Conservation (phyloP, 37 sponge, comb jelly and placozoan species). For the Cladorhizidae sp. region DNA sequence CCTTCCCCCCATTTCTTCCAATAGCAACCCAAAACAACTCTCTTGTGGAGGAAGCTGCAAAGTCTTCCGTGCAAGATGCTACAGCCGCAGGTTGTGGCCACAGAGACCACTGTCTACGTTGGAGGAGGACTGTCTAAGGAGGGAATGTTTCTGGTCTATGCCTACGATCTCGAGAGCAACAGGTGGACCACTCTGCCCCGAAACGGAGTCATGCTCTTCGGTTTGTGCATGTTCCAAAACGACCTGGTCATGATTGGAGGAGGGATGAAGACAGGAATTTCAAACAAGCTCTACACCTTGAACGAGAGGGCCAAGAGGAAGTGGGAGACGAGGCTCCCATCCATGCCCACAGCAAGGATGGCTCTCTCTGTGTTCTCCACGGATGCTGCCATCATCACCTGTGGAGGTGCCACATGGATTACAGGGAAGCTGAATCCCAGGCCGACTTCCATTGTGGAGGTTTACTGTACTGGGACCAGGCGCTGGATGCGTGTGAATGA, state of each 20-base stretch:
- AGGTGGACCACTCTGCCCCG: slow-evolving; percentile 3
- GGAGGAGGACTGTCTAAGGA: slow-evolving; percentile 17
- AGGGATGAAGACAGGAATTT: not conserved
- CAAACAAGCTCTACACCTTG: slow-evolving; percentile 3
- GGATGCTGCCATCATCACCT: not conserved
- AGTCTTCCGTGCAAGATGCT: not conserved
- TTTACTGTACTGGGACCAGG: not conserved
- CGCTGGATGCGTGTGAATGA: not conserved
- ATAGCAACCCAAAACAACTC: not conserved
- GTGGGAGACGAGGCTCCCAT: not conserved
- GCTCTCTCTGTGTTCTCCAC: not conserved
- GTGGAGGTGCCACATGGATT: slow-evolving; percentile 17
- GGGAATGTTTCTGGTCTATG: not conserved
- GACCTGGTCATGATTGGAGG: slow-evolving; percentile 13
- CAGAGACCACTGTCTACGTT: slow-evolving; percentile 7
- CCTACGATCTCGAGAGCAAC: not conserved
- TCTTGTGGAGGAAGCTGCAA: slow-evolving; percentile 12
- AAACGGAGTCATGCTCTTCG: not conserved
- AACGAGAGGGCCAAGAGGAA: not conserved
- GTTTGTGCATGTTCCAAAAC: slow-evolving; percentile 3
- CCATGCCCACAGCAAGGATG: slow-evolving; percentile 12
- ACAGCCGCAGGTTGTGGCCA: slow-evolving; percentile 10
- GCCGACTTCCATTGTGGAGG: slow-evolving; percentile 1
- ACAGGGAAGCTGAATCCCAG: too few species aligned
- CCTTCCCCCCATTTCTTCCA: not conserved